Percentiles rank a stretch among this genome's conserved stretches.
phyloP scores from a whole-genome alignment of 2,113 vertebrate species.

The Pelobates fuscus region DNA sequence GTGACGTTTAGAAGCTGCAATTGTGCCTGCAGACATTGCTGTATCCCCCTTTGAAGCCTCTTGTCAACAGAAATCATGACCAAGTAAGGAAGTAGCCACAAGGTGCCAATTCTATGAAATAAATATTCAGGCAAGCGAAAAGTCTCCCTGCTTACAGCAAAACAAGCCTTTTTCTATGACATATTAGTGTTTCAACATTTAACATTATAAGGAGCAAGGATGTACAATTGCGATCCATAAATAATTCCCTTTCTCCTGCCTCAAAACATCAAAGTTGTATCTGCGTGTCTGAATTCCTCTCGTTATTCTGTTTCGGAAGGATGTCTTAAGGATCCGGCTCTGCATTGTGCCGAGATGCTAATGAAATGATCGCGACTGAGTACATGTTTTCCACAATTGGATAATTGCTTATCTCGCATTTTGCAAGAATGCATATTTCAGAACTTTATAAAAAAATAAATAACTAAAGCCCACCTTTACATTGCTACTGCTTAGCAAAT shows the following conservation, averaged over 20 bases:
- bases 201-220: neutral
- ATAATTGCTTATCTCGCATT: neutral
- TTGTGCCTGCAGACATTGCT: slow-evolving; percentile 59
- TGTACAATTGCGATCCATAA: slow-evolving; percentile 2
- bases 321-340: neutral
- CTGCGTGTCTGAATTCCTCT: neutral
- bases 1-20: slow-evolving; percentile 62
- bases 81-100: slow-evolving; percentile 50
- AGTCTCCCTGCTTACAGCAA: neutral
- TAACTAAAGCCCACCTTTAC: neutral
- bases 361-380: neutral
- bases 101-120: slow-evolving; percentile 48
- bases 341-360: slow-evolving; percentile 20
- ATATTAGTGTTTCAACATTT: neutral
- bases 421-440: neutral
- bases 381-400: neutral
- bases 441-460: neutral
- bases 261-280: slow-evolving; percentile 28
- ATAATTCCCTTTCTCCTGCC: slow-evolving; percentile 35
- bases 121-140: neutral
- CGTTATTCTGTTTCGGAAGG: slow-evolving; percentile 19
- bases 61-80: slow-evolving; percentile 60
- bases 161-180: neutral
- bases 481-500: neutral
- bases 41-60: slow-evolving; percentile 57